These are phyloP conservation scores for Aethina tumida DNA, from an alignment of 1,140 invertebrate species.

Conservation along the genomic window DNA sequence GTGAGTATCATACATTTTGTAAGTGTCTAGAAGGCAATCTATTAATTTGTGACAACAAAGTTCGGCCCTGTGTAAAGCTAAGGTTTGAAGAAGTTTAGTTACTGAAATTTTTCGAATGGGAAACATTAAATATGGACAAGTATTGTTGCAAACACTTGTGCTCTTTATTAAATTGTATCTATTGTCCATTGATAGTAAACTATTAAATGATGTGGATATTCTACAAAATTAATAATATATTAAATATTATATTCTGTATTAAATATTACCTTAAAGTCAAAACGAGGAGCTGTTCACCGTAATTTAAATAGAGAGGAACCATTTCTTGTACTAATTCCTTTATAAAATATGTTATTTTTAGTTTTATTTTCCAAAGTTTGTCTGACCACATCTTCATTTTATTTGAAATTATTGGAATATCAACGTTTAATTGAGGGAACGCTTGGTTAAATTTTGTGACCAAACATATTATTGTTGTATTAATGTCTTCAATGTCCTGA, in stretches of 20 bases:
- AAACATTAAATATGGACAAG: conserved; percentile 45
- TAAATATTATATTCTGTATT: conserved; percentile 5
- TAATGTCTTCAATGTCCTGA: conserved; percentile 24
- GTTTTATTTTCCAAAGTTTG: conserved; percentile 26
- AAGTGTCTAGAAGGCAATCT: conserved; percentile 38
- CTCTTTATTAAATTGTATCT: conserved; percentile 25
- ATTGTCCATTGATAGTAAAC: conserved; percentile 23
- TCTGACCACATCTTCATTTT: conserved; percentile 26
- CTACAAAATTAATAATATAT: conserved; percentile 19
- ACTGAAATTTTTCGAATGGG: conserved; percentile 44
- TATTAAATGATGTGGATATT: conserved; percentile 19
- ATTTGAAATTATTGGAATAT: conserved; percentile 7
- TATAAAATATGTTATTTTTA: conserved; percentile 30
- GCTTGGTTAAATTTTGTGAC: conserved; percentile 12
- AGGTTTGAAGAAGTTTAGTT: conserved; percentile 41
- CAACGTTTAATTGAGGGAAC: conserved; percentile 13
- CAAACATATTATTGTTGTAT: conserved; percentile 11
- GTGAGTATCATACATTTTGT: conserved; percentile 28
- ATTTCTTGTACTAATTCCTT: conserved; percentile 29
- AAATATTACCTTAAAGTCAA: conserved; percentile 26
- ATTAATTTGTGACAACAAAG: conserved; percentile 42
- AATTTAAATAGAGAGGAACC: conserved; percentile 25
- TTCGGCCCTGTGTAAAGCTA: conserved; percentile 39
- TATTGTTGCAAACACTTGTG: conserved; percentile 41
- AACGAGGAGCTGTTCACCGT: conserved; percentile 26